Evolutionary conservation across 2,888 invertebrate species (phyloP).

Genomic region (Drosophila prostipennis): DNA sequence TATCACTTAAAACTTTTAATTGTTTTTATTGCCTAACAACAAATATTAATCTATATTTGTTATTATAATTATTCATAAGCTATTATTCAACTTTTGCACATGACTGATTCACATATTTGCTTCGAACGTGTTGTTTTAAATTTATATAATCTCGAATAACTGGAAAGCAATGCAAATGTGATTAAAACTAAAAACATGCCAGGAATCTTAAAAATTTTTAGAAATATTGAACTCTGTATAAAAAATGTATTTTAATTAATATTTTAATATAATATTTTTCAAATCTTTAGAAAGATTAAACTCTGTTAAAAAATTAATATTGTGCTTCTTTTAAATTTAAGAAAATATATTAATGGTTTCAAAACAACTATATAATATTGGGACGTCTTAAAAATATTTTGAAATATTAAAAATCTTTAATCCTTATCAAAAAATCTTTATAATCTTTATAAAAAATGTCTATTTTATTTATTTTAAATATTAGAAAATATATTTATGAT

Average conservation of each 20-base stretch:
- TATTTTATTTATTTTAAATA: too few species aligned
- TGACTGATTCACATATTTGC: neutral
- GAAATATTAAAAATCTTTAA: too few species aligned
- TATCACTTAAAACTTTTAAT: neutral
- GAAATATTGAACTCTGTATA: neutral
- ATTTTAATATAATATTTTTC: too few species aligned
- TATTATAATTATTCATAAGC: neutral
- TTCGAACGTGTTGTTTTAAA: neutral
- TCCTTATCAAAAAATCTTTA: too few species aligned
- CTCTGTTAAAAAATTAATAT: neutral
- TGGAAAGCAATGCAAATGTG: neutral
- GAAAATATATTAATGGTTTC: neutral
- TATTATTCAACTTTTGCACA: conserved; percentile 5
- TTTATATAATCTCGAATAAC: neutral
- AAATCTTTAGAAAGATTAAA: too few species aligned
- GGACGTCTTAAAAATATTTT: neutral
- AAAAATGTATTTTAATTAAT: neutral
- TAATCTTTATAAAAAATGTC: too few species aligned
- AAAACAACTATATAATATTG: too few species aligned
- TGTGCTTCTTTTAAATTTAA: neutral
- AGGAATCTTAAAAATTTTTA: too few species aligned
- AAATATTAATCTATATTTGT: neutral
- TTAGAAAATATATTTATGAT: neutral
- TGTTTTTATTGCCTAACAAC: neutral
- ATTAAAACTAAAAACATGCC: neutral